phyloP scores from a whole-genome alignment of 2,888 invertebrate genomes.

The Gandaritis pyraliata region DNA sequence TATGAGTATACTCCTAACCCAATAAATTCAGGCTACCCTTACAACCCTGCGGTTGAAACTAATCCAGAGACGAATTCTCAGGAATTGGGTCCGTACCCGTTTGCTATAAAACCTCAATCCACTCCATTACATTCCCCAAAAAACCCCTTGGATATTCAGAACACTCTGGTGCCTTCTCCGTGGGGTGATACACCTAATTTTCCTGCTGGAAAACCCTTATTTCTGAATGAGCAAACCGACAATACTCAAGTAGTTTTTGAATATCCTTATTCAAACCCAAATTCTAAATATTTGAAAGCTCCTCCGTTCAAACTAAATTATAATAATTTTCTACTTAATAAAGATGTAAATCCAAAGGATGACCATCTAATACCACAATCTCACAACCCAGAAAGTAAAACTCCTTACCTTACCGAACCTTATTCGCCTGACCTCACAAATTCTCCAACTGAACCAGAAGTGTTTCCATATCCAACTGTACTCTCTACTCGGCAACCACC shows the following conservation, averaged over 20 bases:
- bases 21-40: neutral
- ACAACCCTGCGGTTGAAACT: neutral
- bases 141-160: neutral
- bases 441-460: neutral
- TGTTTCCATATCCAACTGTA: neutral
- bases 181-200: too few species aligned
- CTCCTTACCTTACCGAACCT: neutral
- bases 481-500: neutral
- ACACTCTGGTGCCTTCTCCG: neutral
- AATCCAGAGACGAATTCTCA: neutral
- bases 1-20: constrained; percentile 3
- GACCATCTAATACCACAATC: neutral
- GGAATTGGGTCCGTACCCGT: neutral
- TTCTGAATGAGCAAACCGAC: neutral
- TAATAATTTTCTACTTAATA: neutral
- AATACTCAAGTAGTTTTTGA: neutral
- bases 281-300: neutral
- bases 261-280: neutral
- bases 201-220: neutral
- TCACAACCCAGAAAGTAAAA: neutral
- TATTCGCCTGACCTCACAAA: neutral
- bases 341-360: neutral
- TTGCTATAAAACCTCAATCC: constrained; percentile 1
- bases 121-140: neutral
- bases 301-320: too few species aligned